Evolutionary conservation across 2,113 vertebrate species (phyloP).

Genomic region (Raja brachyura): DNA sequence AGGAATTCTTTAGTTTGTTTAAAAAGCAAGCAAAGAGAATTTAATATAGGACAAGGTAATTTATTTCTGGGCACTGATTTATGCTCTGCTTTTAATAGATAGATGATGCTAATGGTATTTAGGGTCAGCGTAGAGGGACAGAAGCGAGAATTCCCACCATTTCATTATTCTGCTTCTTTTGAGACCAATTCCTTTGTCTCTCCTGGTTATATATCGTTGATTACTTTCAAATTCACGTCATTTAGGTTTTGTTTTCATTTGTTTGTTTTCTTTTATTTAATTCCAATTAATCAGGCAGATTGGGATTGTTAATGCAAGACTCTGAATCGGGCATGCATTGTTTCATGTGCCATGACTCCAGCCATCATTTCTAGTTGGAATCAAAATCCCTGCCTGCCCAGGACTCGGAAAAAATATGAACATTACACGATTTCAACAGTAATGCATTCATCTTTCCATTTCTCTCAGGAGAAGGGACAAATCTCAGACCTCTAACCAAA

Average conservation of each 20-base stretch:
- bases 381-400: not conserved
- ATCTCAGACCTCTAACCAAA: not conserved
- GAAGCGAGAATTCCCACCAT: not conserved
- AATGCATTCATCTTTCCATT: not conserved
- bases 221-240: not conserved
- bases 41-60: not conserved
- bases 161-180: not conserved
- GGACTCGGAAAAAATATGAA: not conserved
- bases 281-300: not conserved
- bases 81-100: not conserved
- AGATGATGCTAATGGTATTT: no score
- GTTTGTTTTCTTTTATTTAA: not conserved
- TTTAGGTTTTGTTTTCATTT: not conserved
- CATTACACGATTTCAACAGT: not conserved
- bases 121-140: no score
- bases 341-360: not conserved
- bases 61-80: not conserved
- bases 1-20: not conserved
- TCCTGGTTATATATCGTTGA: not conserved
- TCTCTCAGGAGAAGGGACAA: not conserved
- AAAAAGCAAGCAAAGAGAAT: not conserved
- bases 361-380: not conserved
- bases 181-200: not conserved
- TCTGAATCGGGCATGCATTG: no score
- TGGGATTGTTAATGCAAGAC: not conserved